A percentile compares a stretch with the other conserved stretches of the same genome.
Evolutionary conservation across 2,888 invertebrate species (phyloP).

Genomic region (Dyspetes luteomarginatus): DNA sequence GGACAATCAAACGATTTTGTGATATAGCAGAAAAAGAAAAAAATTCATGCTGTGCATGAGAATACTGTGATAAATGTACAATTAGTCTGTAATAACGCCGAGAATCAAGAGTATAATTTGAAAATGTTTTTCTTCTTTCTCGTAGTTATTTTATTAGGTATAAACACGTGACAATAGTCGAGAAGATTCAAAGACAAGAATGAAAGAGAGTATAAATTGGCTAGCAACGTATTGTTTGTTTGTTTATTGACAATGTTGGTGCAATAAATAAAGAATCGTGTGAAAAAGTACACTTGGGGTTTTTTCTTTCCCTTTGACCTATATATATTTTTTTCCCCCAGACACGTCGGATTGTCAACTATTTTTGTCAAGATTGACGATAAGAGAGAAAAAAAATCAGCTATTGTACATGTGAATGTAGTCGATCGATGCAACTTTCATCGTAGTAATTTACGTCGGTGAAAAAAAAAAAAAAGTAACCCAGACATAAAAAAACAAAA

Average conservation of each 20-base stretch:
- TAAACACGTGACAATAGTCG: background rate
- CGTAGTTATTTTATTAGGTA: background rate
- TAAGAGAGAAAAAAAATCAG: slow-evolving; percentile 18
- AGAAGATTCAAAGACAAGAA: background rate
- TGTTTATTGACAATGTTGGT: slow-evolving; percentile 61
- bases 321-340: background rate
- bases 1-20: background rate
- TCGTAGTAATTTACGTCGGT: slow-evolving; percentile 1
- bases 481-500: slow-evolving; percentile 7
- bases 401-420: slow-evolving; percentile 19
- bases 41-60: slow-evolving; percentile 58
- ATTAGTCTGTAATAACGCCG: slow-evolving; percentile 43
- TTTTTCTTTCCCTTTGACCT: slow-evolving; percentile 3
- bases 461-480: slow-evolving; percentile 25
- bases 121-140: background rate
- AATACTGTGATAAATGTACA: slow-evolving; percentile 67
- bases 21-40: background rate
- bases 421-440: slow-evolving; percentile 8
- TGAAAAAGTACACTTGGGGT: background rate
- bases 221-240: slow-evolving; percentile 49
- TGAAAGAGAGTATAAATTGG: background rate
- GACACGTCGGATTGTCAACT: background rate
- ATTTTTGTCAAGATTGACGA: background rate
- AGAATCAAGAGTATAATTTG: slow-evolving; percentile 23
- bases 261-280: slow-evolving; percentile 66